A percentile compares a stretch with the other conserved stretches of the same genome.
phyloP scores from a whole-genome alignment of 2,797 vertebrate species.

The Distichodus sexfasciatus region DNA sequence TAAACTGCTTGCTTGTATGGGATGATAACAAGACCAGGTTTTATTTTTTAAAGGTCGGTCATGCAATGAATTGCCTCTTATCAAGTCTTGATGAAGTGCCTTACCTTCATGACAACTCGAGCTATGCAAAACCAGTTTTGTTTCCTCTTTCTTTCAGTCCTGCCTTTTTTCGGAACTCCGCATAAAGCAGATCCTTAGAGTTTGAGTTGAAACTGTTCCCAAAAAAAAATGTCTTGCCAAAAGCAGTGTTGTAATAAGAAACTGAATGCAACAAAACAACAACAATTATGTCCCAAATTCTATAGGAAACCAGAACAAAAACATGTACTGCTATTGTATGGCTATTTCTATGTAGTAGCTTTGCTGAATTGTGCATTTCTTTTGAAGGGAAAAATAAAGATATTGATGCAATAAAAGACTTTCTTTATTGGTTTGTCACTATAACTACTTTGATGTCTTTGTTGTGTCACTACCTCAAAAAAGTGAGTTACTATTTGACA shows the following conservation, averaged over 20 bases:
- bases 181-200: constrained; percentile 58
- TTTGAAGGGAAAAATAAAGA: constrained; percentile 84
- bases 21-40: constrained; percentile 65
- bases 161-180: constrained; percentile 72
- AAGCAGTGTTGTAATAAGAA: constrained; percentile 65
- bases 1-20: constrained; percentile 64
- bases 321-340: constrained; percentile 77
- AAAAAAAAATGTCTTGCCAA: constrained; percentile 60
- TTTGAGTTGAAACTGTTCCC: constrained; percentile 60
- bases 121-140: constrained; percentile 89
- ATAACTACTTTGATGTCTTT: too few relatives aligned
- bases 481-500: too few relatives aligned
- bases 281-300: constrained; percentile 52
- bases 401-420: constrained; percentile 81
- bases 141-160: constrained; percentile 69
- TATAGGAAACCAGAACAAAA: constrained; percentile 56
- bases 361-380: constrained; percentile 85
- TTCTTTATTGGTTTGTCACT: background rate
- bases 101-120: constrained; percentile 92
- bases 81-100: constrained; percentile 87
- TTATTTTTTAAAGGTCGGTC: constrained; percentile 71
- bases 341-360: constrained; percentile 89
- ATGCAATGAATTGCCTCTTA: constrained; percentile 79
- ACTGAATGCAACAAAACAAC: constrained; percentile 53
- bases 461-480: too few relatives aligned